Percentiles rank a stretch among this genome's conserved stretches.
These are phyloP conservation scores for Glossophaga mutica DNA, from an alignment of 2,797 vertebrate species.

Conservation along the genomic window DNA sequence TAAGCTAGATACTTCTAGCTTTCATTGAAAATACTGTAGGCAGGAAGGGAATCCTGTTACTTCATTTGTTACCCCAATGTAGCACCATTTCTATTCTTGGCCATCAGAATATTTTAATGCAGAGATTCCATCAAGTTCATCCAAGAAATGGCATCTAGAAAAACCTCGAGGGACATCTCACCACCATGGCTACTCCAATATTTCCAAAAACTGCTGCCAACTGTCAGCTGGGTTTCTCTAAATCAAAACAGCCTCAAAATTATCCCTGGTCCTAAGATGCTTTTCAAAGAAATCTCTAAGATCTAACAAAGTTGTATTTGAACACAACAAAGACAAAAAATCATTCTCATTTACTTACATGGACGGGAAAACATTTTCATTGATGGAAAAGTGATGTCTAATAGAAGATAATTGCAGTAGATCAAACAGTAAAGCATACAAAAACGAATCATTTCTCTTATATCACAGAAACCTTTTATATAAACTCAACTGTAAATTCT, in stretches of 20 bases:
- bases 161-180: not conserved
- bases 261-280: not conserved
- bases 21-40: not conserved
- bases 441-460: not conserved
- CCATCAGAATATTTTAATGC: not conserved
- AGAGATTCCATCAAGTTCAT: not conserved
- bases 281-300: not conserved
- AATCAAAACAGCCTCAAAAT: not conserved
- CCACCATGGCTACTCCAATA: not conserved
- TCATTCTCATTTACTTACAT: not conserved
- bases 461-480: not conserved
- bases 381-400: not conserved
- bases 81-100: not conserved
- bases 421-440: not conserved
- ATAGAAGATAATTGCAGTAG: not conserved
- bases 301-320: not conserved
- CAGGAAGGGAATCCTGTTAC: not conserved
- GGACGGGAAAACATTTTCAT: not conserved
- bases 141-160: not conserved
- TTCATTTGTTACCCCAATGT: not conserved
- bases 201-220: not conserved
- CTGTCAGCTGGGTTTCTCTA: not conserved
- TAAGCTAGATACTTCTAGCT: not conserved
- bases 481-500: not conserved
- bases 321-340: conserved; percentile 12